Evolutionary conservation across 2,113 vertebrate species (phyloP).

Genomic region (Tretioscincus oriximinensis): DNA sequence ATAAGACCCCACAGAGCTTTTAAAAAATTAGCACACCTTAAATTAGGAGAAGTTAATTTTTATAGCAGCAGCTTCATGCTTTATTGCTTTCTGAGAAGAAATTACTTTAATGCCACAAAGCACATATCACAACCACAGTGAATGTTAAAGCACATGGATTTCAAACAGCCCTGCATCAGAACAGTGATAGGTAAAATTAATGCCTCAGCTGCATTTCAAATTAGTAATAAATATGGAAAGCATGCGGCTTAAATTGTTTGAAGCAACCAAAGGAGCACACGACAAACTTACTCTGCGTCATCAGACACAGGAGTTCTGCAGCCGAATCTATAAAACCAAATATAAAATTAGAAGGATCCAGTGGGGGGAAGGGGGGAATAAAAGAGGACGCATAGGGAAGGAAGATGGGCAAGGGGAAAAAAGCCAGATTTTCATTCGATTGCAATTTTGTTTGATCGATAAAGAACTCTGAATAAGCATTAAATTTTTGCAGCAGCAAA

Average conservation of each 20-base stretch:
- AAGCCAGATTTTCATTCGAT: slow-evolving; percentile 17
- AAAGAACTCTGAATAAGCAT: slow-evolving; percentile 12
- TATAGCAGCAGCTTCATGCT: slow-evolving; percentile 59
- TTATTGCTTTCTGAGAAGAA: slow-evolving; percentile 46
- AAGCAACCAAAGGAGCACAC: slow-evolving; percentile 66
- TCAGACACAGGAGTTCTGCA: slow-evolving; percentile 90
- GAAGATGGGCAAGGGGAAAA: neutral
- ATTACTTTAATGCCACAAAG: slow-evolving; percentile 54
- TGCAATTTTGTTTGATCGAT: slow-evolving; percentile 12
- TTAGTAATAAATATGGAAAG: slow-evolving; percentile 70
- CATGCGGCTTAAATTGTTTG: slow-evolving; percentile 74
- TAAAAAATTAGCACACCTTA: slow-evolving; percentile 33
- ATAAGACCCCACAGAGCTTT: slow-evolving; percentile 19
- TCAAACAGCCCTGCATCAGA: slow-evolving; percentile 55
- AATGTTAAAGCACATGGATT: slow-evolving; percentile 49
- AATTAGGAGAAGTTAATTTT: slow-evolving; percentile 45
- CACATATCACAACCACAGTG: slow-evolving; percentile 52
- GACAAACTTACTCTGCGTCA: slow-evolving; percentile 91
- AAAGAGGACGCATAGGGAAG: slow-evolving; percentile 32
- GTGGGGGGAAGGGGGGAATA: slow-evolving; percentile 17
- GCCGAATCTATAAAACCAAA: slow-evolving; percentile 88
- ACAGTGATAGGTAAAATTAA: slow-evolving; percentile 53
- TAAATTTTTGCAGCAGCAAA: neutral
- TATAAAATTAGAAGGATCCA: slow-evolving; percentile 76
- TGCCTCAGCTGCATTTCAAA: slow-evolving; percentile 60